Percentiles rank a stretch among this genome's conserved stretches.
These are phyloP conservation scores for Stomatorhinus walkeri DNA, from an alignment of 2,797 vertebrate species.

Conservation along the genomic window DNA sequence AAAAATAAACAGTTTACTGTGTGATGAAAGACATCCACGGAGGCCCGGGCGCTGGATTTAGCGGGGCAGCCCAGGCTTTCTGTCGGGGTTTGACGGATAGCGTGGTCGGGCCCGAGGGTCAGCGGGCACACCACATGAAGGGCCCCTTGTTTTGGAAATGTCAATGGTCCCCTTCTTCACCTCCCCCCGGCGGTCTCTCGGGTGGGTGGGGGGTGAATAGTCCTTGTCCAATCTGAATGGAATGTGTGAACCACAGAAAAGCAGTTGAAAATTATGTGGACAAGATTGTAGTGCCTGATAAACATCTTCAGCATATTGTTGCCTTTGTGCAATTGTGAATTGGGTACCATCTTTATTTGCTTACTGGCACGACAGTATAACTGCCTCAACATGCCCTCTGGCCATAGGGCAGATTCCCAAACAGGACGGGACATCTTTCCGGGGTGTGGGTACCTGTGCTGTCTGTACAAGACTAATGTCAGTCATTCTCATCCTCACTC, in stretches of 20 bases:
- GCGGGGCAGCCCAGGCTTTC: background rate
- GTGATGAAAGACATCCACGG: background rate
- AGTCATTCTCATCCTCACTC: background rate
- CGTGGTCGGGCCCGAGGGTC: background rate
- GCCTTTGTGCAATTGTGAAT: background rate
- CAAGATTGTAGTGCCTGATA: background rate
- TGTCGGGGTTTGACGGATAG: conserved; percentile 8
- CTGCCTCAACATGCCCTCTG: background rate
- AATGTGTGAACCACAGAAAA: conserved; percentile 11
- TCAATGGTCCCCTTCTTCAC: conserved; percentile 17
- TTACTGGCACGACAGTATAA: background rate
- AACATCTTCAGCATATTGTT: background rate
- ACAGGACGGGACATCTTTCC: background rate
- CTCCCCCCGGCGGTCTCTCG: background rate
- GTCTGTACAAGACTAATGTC: background rate
- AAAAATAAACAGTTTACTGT: background rate
- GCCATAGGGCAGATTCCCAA: background rate
- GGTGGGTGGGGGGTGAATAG: background rate
- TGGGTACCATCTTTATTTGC: background rate
- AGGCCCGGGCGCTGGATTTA: background rate
- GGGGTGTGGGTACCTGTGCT: background rate
- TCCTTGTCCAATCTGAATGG: conserved; percentile 10
- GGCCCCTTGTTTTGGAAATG: conserved; percentile 19
- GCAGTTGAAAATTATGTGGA: background rate
- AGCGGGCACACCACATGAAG: conserved; percentile 15